phyloP scores from a whole-genome alignment of 1,140 invertebrate genomes.

The Oreohelix idahoensis region DNA sequence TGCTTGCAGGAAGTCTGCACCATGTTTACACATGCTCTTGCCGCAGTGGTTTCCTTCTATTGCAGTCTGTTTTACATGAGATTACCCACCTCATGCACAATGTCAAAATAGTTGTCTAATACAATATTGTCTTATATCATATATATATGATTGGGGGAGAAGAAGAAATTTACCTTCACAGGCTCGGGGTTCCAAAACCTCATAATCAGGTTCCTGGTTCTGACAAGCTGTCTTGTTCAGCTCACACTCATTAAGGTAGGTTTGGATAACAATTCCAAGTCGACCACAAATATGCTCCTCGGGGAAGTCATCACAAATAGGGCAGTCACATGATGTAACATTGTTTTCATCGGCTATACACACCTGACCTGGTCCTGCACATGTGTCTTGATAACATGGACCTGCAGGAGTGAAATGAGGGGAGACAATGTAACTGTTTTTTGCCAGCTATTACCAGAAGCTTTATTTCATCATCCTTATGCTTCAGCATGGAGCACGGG shows the following conservation, averaged over 20 bases:
- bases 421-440: no score
- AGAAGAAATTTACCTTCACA: conserved; percentile 28
- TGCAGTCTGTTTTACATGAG: no score
- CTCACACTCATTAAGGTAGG: conserved; percentile 31
- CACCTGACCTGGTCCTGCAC: conserved; percentile 19
- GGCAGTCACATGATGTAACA: conserved; percentile 12
- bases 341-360: conserved; percentile 18
- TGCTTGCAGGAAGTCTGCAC: no score
- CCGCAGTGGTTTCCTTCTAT: no score
- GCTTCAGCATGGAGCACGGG: no score
- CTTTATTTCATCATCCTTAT: no score
- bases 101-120: no score
- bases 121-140: no score
- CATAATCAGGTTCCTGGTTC: background rate
- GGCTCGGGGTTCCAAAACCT: conserved; percentile 22
- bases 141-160: no score
- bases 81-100: no score
- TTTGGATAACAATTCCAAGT: background rate
- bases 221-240: conserved; percentile 26
- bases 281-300: conserved; percentile 6
- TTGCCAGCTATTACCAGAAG: no score
- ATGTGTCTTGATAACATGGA: conserved; percentile 13
- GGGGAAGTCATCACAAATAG: conserved; percentile 1
- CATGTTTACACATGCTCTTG: no score
- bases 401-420: conserved; percentile 1